phyloP scores from a whole-genome alignment of 2,888 invertebrate genomes.

The Morpho helenor region DNA sequence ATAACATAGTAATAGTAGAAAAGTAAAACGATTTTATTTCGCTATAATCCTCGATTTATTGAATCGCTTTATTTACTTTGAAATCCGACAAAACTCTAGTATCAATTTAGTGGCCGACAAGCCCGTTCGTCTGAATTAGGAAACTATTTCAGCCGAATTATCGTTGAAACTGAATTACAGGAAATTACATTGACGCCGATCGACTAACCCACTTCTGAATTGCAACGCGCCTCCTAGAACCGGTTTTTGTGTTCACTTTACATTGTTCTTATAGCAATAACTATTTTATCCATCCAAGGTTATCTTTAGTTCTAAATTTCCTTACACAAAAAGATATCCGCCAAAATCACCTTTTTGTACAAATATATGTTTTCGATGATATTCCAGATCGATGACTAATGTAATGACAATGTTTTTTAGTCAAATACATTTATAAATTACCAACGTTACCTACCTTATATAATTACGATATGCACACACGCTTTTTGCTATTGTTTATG shows the following conservation, averaged over 20 bases:
- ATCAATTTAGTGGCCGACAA: background rate
- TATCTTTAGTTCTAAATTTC: no score
- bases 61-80: no score
- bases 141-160: conserved; percentile 24
- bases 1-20: no score
- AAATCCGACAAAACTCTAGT: background rate
- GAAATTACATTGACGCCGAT: conserved; percentile 25
- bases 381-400: background rate
- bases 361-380: no score
- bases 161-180: conserved; percentile 19
- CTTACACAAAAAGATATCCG: no score
- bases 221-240: conserved; percentile 20
- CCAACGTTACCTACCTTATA: no score
- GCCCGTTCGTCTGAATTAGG: conserved; percentile 13
- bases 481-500: no score
- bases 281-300: background rate
- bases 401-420: background rate
- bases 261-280: conserved; percentile 16
- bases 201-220: conserved; percentile 24
- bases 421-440: no score
- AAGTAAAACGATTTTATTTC: no score
- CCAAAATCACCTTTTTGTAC: no score
- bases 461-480: no score
- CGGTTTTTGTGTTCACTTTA: conserved; percentile 19
- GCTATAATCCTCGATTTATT: no score